These are phyloP conservation scores for Capricornis sumatraensis DNA, from an alignment of 2,113 vertebrate species.

Conservation along the genomic window DNA sequence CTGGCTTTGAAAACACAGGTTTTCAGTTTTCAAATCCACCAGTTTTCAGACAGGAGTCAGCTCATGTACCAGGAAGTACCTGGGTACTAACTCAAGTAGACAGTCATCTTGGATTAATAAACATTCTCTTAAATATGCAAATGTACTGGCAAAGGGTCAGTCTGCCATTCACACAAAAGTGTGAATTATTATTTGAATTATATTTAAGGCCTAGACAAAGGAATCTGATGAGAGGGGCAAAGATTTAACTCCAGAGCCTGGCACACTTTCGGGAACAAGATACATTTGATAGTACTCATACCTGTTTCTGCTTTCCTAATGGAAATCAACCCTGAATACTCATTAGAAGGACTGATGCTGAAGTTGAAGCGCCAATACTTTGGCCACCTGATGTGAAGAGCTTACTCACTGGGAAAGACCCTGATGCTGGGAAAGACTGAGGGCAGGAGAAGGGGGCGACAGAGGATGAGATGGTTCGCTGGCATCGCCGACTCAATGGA, in stretches of 20 bases:
- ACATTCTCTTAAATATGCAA: slow-evolving; percentile 1
- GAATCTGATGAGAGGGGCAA: neutral
- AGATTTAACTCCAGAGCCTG: neutral
- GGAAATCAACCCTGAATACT: neutral
- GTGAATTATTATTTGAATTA: neutral
- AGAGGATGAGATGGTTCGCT: neutral
- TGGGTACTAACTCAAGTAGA: neutral
- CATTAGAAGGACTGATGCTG: neutral
- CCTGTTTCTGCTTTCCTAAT: neutral
- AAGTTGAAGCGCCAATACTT: neutral
- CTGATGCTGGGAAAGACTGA: neutral
- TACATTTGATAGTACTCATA: neutral
- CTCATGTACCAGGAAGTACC: neutral
- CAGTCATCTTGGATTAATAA: neutral
- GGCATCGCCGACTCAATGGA: neutral
- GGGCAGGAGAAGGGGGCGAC: neutral
- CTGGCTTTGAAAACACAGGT: neutral
- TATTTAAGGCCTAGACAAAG: neutral
- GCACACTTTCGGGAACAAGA: neutral
- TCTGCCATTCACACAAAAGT: neutral
- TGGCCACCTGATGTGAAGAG: neutral
- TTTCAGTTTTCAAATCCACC: neutral
- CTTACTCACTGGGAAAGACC: neutral
- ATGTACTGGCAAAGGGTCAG: neutral
- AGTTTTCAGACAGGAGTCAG: neutral